Evolutionary conservation across 2,888 invertebrate genomes (phyloP).

Genomic region (Resseliella maxima): DNA sequence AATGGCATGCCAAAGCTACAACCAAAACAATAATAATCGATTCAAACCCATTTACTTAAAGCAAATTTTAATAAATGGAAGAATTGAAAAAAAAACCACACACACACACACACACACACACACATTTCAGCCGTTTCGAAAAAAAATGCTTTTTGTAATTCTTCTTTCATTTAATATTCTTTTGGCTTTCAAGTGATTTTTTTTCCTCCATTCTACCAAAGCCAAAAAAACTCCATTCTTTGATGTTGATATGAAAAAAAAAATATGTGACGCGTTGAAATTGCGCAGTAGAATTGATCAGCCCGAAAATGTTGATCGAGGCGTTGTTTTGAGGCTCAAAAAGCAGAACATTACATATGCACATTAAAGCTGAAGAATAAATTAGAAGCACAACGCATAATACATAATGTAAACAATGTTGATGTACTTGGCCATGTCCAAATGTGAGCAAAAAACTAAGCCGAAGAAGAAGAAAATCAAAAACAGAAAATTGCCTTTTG

Average conservation of each 20-base stretch:
- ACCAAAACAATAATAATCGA: neutral
- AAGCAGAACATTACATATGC: neutral
- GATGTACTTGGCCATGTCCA: neutral
- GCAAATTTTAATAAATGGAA: neutral
- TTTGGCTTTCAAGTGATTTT: neutral
- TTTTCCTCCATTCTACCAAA: neutral
- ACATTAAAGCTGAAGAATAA: neutral
- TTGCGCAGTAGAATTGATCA: constrained; percentile 13
- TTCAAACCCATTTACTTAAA: neutral
- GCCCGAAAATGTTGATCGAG: neutral
- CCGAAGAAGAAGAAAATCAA: no score
- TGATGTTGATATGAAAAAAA: neutral
- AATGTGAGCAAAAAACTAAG: neutral
- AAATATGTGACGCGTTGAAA: neutral
- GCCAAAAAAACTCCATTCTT: constrained; percentile 4
- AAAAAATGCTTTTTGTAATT: neutral
- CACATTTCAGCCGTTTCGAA: neutral
- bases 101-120: no score
- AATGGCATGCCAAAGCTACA: no score
- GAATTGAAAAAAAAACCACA: neutral
- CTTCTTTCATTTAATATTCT: constrained; percentile 9
- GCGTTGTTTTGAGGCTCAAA: neutral
- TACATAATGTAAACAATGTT: constrained; percentile 29
- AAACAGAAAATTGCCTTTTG: no score
- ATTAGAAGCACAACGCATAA: neutral